A percentile compares a stretch with the other conserved stretches of the same genome.
Conservation (phyloP, 2,888 invertebrate genomes). For the Aspidiotus rigidus region DNA sequence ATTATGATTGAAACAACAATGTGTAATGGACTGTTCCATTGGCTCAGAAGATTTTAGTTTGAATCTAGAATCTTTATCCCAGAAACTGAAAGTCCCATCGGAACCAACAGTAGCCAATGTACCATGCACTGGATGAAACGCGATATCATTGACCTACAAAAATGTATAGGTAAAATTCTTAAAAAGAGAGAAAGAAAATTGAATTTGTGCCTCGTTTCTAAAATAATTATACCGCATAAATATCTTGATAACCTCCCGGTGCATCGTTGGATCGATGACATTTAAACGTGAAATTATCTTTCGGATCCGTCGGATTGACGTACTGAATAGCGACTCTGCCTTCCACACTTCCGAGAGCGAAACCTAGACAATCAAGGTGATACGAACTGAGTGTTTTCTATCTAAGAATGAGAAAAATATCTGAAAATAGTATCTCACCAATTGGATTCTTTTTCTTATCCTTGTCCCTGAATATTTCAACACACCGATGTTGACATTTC, state of each 20-base stretch:
- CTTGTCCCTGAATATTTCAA: slow-evolving; percentile 79
- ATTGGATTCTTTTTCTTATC: slow-evolving; percentile 52
- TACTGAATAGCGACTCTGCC: slow-evolving; percentile 98
- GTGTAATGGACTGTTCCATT: slow-evolving; percentile 86
- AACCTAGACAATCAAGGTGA: slow-evolving; percentile 48
- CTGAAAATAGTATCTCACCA: slow-evolving; percentile 37
- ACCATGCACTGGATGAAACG: slow-evolving; percentile 94
- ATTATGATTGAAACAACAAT: slow-evolving; percentile 87
- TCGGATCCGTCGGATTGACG: slow-evolving; percentile 84
- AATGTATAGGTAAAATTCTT: background rate
- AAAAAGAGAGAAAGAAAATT: too few relatives aligned
- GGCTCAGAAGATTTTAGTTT: slow-evolving; percentile 93
- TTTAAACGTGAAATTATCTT: slow-evolving; percentile 99
- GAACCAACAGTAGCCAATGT: slow-evolving; percentile 95
- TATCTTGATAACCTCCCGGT: slow-evolving; percentile 69
- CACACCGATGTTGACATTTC: slow-evolving; percentile 90
- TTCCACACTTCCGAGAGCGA: slow-evolving; percentile 91
- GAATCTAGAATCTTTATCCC: slow-evolving; percentile 98
- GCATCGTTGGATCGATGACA: slow-evolving; percentile 83
- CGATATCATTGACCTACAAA: slow-evolving; percentile 73
- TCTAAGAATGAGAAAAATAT: background rate
- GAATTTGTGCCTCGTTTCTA: too few relatives aligned
- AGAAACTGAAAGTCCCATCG: slow-evolving; percentile 95
- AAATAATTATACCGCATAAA: slow-evolving; percentile 50
- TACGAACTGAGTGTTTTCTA: too few relatives aligned